These are phyloP conservation scores for Acronicta aceris DNA, from an alignment of 2,888 invertebrate species.

Conservation along the genomic window DNA sequence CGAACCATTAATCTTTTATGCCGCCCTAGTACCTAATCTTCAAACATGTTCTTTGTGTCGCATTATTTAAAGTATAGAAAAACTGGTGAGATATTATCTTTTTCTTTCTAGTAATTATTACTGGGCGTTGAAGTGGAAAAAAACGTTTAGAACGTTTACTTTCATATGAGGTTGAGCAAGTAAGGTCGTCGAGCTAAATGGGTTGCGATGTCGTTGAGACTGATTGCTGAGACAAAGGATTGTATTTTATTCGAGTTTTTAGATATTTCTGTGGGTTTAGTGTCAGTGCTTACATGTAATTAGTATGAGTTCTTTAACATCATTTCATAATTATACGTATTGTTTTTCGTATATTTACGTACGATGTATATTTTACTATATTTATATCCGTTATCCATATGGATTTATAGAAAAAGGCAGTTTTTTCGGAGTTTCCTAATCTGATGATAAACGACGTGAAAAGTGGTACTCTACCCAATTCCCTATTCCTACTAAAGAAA, in stretches of 20 bases:
- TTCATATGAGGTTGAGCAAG: not conserved
- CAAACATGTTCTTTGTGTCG: conserved; percentile 21
- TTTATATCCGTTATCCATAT: too few relatives aligned
- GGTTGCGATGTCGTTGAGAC: conserved; percentile 10
- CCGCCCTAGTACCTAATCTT: conserved; percentile 33
- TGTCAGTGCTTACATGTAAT: too few relatives aligned
- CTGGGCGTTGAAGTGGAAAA: conserved; percentile 15
- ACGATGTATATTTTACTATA: too few relatives aligned
- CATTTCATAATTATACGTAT: too few relatives aligned
- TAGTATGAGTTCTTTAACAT: too few relatives aligned
- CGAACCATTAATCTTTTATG: conserved; percentile 45
- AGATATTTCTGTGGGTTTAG: not conserved
- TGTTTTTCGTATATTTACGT: too few relatives aligned
- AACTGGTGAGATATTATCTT: conserved; percentile 30
- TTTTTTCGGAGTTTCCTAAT: too few relatives aligned
- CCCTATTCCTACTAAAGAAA: too few relatives aligned
- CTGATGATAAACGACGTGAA: too few relatives aligned
- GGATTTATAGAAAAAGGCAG: too few relatives aligned
- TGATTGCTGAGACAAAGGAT: conserved; percentile 8
- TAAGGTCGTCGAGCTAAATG: conserved; percentile 15
- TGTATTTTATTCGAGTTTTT: conserved; percentile 5
- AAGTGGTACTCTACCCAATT: too few relatives aligned
- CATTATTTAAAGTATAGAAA: conserved; percentile 27
- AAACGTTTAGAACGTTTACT: conserved; percentile 5
- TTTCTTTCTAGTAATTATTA: conserved; percentile 30